Evolutionary conservation across 2,888 invertebrate genomes (phyloP), one percentile per base, ranked within the genome.

Genomic region (Diarsia rubi): DNA sequence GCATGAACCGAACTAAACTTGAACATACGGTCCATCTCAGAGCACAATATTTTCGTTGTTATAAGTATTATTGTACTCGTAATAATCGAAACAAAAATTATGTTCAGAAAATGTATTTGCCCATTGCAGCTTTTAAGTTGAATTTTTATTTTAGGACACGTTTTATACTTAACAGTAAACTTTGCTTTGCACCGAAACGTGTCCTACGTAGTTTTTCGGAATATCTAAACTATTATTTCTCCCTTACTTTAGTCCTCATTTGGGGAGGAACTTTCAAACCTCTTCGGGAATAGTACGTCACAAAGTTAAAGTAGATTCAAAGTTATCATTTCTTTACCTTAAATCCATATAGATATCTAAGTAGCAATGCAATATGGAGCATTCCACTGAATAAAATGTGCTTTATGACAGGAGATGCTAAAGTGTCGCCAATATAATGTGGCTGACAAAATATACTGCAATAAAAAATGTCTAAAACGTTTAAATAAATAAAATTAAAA

Each of bases 381-480:
- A 24, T 49, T 75, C 9, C 11, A 44, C 24, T 45, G 16, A 57
- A 24, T 44, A 52, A 49, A 42, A 21, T 31, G 14, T n/a, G 27
- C 63, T 57, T 73, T 14, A 67, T 12, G 54, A 31, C 49, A 67
- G 37, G 49, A 47, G 12, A 49, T 66, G 65, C 12, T 75, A 37
- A 69, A 63, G 60, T 52, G 31, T 62, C 44, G 14, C 45, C 42
- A 19, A 31, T 47, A n/a, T 62, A 66, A 67, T 47, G 24, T 52
- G 57, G 57, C 52, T 78, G 75, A 66, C 66, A 70, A 78, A 75
- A 70, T 68, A 75, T n/a, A 21, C 14, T 70, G 68, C 73, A 69
- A 69, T 81, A 72, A 81, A 84, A 81, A 73, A 62, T 45, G 45
- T 74, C 63, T 69, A 69, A 83, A 79, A 74, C 77, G 65, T 73